Percentiles rank a stretch among this genome's conserved stretches.
Evolutionary conservation across 92 coral and sea anemone genomes (phyloP).

Genomic region (Porites divaricata): DNA sequence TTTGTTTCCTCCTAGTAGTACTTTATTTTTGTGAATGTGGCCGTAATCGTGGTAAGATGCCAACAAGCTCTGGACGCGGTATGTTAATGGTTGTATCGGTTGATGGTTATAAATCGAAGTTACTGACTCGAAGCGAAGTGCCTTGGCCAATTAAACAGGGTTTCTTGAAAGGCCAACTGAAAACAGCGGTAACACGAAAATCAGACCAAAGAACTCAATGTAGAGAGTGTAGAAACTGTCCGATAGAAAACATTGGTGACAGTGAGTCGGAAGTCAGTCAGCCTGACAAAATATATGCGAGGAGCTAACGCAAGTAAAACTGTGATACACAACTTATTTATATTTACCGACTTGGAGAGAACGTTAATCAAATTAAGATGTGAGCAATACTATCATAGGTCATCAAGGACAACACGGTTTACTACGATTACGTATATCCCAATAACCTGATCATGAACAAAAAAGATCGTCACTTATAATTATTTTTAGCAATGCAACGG

Average conservation of each 20-base stretch:
- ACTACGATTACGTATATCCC: not conserved
- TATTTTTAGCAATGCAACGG: too few species aligned
- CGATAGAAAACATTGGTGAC: not conserved
- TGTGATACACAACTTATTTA: not conserved
- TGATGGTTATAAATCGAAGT: constrained; percentile 20
- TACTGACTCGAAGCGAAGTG: constrained; percentile 18
- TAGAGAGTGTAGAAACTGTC: not conserved
- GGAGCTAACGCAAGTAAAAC: not conserved
- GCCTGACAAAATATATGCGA: constrained; percentile 19
- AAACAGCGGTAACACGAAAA: not conserved
- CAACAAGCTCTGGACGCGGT: not conserved
- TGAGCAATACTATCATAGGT: not conserved
- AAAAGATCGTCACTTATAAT: too few species aligned
- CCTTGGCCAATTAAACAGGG: constrained; percentile 5
- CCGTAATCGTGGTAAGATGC: constrained; percentile 5
- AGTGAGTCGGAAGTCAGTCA: constrained; percentile 14
- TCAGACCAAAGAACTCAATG: not conserved
- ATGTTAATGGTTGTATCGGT: not conserved
- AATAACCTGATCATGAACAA: too few species aligned
- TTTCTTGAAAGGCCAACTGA: constrained; percentile 10
- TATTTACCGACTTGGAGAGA: not conserved
- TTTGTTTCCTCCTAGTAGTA: constrained; percentile 15
- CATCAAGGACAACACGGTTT: not conserved
- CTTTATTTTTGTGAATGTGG: constrained; percentile 41
- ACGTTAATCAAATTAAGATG: not conserved